Evolutionary conservation across 1,140 invertebrate genomes (phyloP), one percentile per base, ranked within the genome.

Genomic region (Anagrus nilaparvatae): DNA sequence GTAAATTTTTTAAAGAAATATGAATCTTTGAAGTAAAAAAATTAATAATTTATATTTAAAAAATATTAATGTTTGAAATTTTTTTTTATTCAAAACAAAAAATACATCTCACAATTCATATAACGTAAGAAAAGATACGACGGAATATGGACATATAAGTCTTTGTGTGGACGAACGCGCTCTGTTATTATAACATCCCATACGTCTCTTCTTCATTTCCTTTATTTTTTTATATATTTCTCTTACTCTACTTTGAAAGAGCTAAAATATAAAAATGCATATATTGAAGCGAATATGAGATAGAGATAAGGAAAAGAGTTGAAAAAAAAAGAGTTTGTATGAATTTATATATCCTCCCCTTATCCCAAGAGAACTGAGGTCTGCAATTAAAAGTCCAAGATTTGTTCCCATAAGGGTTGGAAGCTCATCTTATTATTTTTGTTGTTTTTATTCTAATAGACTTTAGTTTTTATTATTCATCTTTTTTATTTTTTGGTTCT

Each of bases 371-470:
- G 33, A 29, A 44, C 52, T 49, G 47, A 52, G 54, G 55, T 33
- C 63, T 65, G 60, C 65, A 67, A 67, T 67, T 67, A 67, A 67
- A 67, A 65, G 51, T 56, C 52, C 48, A 48, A 47, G 40, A 42
- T 47, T 33, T 47, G 32, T 44, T 40, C 49, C 44, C 43, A 50
- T 48, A 48, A 43, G 32, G 47, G 45, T 40, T 47, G 40, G 27
- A 18, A 31, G 21, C 38, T 21, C 19, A 24, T n/a, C 25, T 21
- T 21, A 14, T 14, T 5, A 27, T n/a, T n/a, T n/a, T n/a, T n/a
- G n/a, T n/a, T n/a, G n/a, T n/a, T 20, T 42, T 40, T 40, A 37
- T 43, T 47, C 45, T 43, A 47, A 47, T 47, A 40, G 40, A 39
- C 45, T 43, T 27, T n/a, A n/a, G n/a, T n/a, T n/a, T n/a, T n/a